Conservation (phyloP, 2,797 vertebrate genomes). For the Falco peregrinus region DNA sequence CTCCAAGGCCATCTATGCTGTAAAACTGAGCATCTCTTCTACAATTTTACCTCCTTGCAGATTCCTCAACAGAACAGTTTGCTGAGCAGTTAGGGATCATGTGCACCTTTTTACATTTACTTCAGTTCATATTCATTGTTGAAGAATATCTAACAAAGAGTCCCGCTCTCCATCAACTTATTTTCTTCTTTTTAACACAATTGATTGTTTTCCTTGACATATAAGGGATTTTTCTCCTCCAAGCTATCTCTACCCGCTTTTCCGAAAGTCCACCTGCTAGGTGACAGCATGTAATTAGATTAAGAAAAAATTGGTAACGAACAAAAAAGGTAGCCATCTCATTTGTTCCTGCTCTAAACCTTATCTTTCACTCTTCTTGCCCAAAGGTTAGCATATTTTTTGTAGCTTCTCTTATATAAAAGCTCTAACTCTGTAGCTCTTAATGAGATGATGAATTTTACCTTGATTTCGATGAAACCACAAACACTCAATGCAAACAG, state of each 20-base stretch:
- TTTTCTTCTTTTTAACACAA: not conserved
- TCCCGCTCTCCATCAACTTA: not conserved
- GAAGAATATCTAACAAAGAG: not conserved
- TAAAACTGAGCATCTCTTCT: not conserved
- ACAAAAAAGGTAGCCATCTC: not conserved
- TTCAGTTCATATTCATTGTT: not conserved
- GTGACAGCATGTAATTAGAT: not conserved
- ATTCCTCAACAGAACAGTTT: not conserved
- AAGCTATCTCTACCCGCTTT: not conserved
- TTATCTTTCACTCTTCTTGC: not conserved
- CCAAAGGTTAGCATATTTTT: not conserved
- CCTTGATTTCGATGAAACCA: not conserved
- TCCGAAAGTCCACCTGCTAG: not conserved
- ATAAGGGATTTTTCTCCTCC: not conserved
- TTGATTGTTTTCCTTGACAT: not conserved
- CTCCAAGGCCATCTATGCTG: not conserved
- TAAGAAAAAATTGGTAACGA: not conserved
- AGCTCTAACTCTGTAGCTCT: not conserved
- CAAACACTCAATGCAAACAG: not conserved
- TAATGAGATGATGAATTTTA: not conserved
- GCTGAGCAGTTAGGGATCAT: not conserved
- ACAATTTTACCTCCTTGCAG: not conserved
- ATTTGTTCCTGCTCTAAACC: not conserved
- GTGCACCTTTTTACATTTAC: not conserved
- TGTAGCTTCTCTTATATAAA: not conserved